Evolutionary conservation across 2,888 invertebrate genomes (phyloP).

Genomic region (Drosophila formosana): DNA sequence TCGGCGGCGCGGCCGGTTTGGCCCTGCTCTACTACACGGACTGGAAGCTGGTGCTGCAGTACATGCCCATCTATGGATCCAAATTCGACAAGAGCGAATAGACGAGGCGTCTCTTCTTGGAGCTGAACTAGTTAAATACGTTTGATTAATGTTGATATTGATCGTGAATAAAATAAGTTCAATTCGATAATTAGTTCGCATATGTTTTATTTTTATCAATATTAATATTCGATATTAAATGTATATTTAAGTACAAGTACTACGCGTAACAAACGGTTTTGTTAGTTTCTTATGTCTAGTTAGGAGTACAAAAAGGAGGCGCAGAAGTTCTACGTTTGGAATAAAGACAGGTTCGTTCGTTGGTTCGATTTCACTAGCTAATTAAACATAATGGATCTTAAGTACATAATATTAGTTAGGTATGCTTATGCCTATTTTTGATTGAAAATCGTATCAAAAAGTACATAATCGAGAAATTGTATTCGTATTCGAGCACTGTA

Average conservation of each 20-base stretch:
- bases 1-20: slow-evolving; percentile 88
- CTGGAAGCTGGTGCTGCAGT: slow-evolving; percentile 90
- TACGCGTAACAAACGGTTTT: slow-evolving; percentile 49
- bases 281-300: slow-evolving; percentile 24
- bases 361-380: slow-evolving; percentile 54
- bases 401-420: slow-evolving; percentile 53
- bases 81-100: slow-evolving; percentile 88
- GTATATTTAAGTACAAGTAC: slow-evolving; percentile 43
- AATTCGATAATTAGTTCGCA: slow-evolving; percentile 3
- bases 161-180: slow-evolving; percentile 29
- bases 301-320: slow-evolving; percentile 40
- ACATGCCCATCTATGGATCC: slow-evolving; percentile 91
- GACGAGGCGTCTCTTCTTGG: background rate
- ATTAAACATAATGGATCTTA: slow-evolving; percentile 26
- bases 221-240: slow-evolving; percentile 10
- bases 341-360: slow-evolving; percentile 27
- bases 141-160: slow-evolving; percentile 17
- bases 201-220: slow-evolving; percentile 13
- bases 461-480: slow-evolving; percentile 43
- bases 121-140: slow-evolving; percentile 37
- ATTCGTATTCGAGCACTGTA: slow-evolving; percentile 45
- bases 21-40: slow-evolving; percentile 90
- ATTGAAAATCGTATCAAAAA: slow-evolving; percentile 65
- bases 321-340: slow-evolving; percentile 26
- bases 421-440: slow-evolving; percentile 46